phyloP scores from a whole-genome alignment of 2,113 vertebrate genomes.

The Crocuta crocuta region DNA sequence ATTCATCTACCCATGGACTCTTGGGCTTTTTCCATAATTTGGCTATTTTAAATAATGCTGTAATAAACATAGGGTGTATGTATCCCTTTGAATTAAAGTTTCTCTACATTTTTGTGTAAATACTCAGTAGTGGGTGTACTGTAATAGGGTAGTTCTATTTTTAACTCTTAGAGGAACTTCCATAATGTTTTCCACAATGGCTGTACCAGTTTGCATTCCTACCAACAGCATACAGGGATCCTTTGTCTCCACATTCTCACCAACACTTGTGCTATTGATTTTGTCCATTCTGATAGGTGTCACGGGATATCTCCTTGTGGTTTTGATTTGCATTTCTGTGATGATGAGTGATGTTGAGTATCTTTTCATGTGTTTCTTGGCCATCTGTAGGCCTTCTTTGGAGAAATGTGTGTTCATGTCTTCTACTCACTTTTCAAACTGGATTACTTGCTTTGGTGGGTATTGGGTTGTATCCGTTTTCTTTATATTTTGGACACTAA shows the following conservation, averaged over 20 bases:
- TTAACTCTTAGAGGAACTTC: not conserved
- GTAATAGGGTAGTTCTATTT: not conserved
- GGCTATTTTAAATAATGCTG: not conserved
- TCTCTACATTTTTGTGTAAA: not conserved
- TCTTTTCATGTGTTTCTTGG: not conserved
- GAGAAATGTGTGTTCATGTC: not conserved
- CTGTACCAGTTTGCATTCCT: not conserved
- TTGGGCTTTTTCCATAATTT: not conserved
- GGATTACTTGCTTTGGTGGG: not conserved
- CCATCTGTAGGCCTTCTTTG: not conserved
- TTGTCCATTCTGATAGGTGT: not conserved
- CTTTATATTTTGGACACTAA: not conserved
- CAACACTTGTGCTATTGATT: not conserved
- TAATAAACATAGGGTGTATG: not conserved
- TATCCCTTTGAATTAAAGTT: not conserved
- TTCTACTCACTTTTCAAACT: not conserved
- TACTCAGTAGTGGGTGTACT: not conserved
- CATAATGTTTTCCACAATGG: not conserved
- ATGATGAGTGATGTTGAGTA: not conserved
- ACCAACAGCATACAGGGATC: not conserved
- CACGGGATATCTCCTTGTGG: not conserved
- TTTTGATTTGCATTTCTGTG: not conserved
- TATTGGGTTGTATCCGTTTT: not conserved
- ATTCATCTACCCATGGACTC: not conserved
- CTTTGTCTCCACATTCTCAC: not conserved